A percentile compares a stretch with the other conserved stretches of the same genome.
phyloP scores from a whole-genome alignment of 2,888 invertebrate species.

The Amiota minor region DNA sequence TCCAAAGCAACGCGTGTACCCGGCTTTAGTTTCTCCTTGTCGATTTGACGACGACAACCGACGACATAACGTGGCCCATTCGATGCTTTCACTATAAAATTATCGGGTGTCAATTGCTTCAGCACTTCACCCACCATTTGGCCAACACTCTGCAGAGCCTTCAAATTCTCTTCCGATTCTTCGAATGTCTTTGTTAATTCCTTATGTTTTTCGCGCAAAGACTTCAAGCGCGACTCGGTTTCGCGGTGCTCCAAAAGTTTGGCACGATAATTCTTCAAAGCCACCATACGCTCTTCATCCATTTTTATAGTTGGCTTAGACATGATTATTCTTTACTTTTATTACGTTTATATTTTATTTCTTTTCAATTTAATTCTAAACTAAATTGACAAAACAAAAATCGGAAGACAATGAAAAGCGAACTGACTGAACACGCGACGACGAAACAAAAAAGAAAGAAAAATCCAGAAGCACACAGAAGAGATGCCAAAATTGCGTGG shows the following conservation, averaged over 20 bases:
- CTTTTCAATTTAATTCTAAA: too few relatives aligned
- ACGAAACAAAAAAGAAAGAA: not conserved
- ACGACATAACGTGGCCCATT: slow-evolving; percentile 99
- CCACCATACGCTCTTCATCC: slow-evolving; percentile 78
- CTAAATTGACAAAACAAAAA: too few relatives aligned
- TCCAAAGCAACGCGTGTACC: slow-evolving; percentile 98
- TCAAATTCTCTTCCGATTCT: slow-evolving; percentile 98
- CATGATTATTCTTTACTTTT: not conserved
- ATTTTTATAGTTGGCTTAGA: not conserved
- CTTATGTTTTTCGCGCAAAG: slow-evolving; percentile 93
- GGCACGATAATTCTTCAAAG: slow-evolving; percentile 90
- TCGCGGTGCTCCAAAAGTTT: slow-evolving; percentile 96
- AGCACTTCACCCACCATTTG: slow-evolving; percentile 99
- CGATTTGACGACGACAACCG: slow-evolving; percentile 95
- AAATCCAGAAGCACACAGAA: not conserved
- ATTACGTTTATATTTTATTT: not conserved
- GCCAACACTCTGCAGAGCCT: slow-evolving; percentile 98
- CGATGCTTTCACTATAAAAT: slow-evolving; percentile 98
- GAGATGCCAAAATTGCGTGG: not conserved
- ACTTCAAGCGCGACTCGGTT: slow-evolving; percentile 92
- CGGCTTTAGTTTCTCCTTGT: slow-evolving; percentile 93
- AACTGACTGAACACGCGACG: not conserved
- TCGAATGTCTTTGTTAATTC: slow-evolving; percentile 96
- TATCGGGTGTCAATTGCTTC: slow-evolving; percentile 97
- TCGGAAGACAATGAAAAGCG: not conserved